A percentile compares a stretch with the other conserved stretches of the same genome.
Conservation (phyloP, 2,113 vertebrate species). For the Bettongia penicillata region DNA sequence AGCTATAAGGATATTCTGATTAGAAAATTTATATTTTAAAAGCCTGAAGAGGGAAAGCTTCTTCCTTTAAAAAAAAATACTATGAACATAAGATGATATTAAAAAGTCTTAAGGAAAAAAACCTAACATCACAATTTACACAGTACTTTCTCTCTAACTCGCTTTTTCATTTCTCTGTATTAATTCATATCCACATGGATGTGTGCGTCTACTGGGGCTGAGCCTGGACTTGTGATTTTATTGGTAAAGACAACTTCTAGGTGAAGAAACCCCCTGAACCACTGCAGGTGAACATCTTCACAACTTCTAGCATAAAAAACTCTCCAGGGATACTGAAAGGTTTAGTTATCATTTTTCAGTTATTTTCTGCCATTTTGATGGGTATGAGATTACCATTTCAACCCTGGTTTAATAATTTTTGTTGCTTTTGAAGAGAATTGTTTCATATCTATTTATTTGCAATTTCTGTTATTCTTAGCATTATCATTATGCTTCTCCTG, state of each 20-base stretch:
- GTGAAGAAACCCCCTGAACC: background rate
- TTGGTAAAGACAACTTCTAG: background rate
- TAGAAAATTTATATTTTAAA: background rate
- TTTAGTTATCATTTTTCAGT: background rate
- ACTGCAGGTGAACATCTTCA: background rate
- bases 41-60: background rate
- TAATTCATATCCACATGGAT: background rate
- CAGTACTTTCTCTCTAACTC: background rate
- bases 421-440: background rate
- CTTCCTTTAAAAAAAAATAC: background rate
- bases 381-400: background rate
- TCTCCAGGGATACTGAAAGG: background rate
- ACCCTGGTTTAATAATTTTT: background rate
- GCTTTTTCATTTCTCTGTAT: background rate
- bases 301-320: background rate
- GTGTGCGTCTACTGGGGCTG: background rate
- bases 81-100: background rate
- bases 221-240: background rate
- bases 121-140: background rate
- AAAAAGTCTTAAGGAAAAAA: background rate
- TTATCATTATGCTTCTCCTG: background rate
- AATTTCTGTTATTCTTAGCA: background rate
- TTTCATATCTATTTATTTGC: background rate
- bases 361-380: background rate
- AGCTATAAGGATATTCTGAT: background rate